A percentile compares a stretch with the other conserved stretches of the same genome.
phyloP scores from a whole-genome alignment of 2,113 vertebrate genomes.

The Lagopus leucura region DNA sequence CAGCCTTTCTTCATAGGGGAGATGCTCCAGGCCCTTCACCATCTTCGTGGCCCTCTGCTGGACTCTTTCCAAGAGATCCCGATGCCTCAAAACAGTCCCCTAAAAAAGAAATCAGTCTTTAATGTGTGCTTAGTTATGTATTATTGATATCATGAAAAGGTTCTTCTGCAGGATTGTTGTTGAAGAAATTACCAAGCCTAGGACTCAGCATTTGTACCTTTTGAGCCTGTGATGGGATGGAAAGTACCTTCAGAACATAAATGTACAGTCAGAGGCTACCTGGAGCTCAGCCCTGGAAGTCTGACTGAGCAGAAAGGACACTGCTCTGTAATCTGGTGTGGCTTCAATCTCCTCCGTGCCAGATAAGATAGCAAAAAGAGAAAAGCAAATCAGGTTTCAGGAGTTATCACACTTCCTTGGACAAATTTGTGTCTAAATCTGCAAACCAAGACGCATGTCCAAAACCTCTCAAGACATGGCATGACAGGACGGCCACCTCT shows the following conservation, averaged over 20 bases:
- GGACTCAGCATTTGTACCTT: background rate
- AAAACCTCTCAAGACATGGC: background rate
- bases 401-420: slow-evolving; percentile 38
- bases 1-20: no score
- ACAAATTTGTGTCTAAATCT: slow-evolving; percentile 37
- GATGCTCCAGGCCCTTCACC: no score
- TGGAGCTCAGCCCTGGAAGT: slow-evolving; percentile 29
- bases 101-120: slow-evolving; percentile 47
- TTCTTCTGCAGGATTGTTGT: slow-evolving; percentile 56
- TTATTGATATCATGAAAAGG: slow-evolving; percentile 59
- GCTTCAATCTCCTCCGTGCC: slow-evolving; percentile 30
- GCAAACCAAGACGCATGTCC: background rate
- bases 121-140: slow-evolving; percentile 48
- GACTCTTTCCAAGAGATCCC: no score
- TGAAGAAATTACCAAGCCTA: slow-evolving; percentile 33
- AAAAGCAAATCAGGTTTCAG: slow-evolving; percentile 58
- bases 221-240: background rate
- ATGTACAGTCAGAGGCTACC: slow-evolving; percentile 6
- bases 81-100: slow-evolving; percentile 32
- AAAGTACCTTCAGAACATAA: background rate
- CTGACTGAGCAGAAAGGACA: slow-evolving; percentile 12
- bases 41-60: no score
- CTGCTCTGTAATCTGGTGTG: slow-evolving; percentile 33
- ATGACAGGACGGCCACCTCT: background rate
- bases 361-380: background rate